phyloP scores from a whole-genome alignment of 2,113 vertebrate genomes.

The Forbesichthys papilliferus region DNA sequence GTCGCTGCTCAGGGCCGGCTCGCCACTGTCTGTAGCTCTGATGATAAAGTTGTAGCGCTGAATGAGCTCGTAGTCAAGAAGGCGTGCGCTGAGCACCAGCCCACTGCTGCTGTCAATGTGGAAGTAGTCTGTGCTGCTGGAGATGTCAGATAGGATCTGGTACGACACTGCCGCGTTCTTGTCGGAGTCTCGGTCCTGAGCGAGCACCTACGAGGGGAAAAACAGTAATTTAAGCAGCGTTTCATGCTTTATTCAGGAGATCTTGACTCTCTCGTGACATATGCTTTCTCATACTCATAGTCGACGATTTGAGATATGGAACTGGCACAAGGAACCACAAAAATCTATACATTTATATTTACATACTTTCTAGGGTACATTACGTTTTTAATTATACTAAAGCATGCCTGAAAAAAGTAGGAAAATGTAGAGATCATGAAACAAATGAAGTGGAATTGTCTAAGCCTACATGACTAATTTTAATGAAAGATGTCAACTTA shows the following conservation, averaged over 20 bases:
- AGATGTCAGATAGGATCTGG: conserved; percentile 90
- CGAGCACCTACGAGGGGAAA: conserved; percentile 73
- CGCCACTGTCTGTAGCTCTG: conserved; percentile 87
- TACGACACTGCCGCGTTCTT: conserved; percentile 85
- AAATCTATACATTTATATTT: background rate
- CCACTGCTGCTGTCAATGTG: conserved; percentile 89
- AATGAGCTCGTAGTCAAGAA: conserved; percentile 88
- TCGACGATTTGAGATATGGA: conserved; percentile 14
- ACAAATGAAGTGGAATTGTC: background rate
- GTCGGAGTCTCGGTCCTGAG: conserved; percentile 88
- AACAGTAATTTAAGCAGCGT: conserved; percentile 16
- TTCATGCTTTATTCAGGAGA: conserved; percentile 46
- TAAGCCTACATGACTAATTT: background rate
- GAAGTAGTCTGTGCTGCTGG: conserved; percentile 93
- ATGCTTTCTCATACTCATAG: background rate
- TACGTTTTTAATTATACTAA: background rate
- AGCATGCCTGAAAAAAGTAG: background rate
- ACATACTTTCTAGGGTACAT: background rate
- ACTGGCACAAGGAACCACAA: background rate
- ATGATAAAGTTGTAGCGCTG: conserved; percentile 87
- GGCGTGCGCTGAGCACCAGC: conserved; percentile 84
- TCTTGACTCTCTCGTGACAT: conserved; percentile 21
- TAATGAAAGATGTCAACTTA: background rate
- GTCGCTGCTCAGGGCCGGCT: conserved; percentile 87
- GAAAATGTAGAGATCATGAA: background rate